Percentiles rank a stretch among this genome's conserved stretches.
These are phyloP conservation scores for Hemistola chrysoprasaria DNA, from an alignment of 2,888 invertebrate genomes.

Conservation along the genomic window DNA sequence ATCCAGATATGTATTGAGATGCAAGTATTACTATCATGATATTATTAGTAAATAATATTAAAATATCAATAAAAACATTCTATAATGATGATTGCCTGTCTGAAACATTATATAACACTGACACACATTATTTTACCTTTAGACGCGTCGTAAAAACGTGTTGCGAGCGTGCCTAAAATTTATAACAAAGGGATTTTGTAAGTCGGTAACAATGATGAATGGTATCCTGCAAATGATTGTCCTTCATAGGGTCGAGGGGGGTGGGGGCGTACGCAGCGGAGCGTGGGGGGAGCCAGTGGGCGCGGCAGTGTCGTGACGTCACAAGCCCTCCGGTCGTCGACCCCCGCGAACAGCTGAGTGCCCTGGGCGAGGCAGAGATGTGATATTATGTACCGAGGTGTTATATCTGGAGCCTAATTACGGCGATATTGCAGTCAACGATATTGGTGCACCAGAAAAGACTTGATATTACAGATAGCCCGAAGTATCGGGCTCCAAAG, in stretches of 20 bases:
- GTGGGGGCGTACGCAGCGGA: conserved; percentile 29
- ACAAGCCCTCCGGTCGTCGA: conserved; percentile 63
- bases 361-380: conserved; percentile 23
- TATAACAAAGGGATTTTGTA: conserved; percentile 46
- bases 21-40: no score
- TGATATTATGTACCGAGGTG: conserved; percentile 17
- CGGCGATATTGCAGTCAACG: conserved; percentile 8
- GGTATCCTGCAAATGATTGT: conserved; percentile 72
- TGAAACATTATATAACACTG: conserved; percentile 10
- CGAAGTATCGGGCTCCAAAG: no score
- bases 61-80: no score
- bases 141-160: conserved; percentile 17
- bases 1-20: no score
- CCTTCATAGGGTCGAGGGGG: conserved; percentile 42
- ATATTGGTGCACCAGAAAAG: conserved; percentile 6
- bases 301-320: conserved; percentile 66
- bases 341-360: conserved; percentile 62
- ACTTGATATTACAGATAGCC: conserved; percentile 2
- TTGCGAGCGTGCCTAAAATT: conserved; percentile 23
- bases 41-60: no score
- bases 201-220: conserved; percentile 59
- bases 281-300: conserved; percentile 40
- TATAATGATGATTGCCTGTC: neutral
- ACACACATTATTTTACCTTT: conserved; percentile 20
- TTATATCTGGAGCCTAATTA: conserved; percentile 16